Evolutionary conservation across 2,113 vertebrate genomes (phyloP).

Genomic region (Callochromis pleurospilus): DNA sequence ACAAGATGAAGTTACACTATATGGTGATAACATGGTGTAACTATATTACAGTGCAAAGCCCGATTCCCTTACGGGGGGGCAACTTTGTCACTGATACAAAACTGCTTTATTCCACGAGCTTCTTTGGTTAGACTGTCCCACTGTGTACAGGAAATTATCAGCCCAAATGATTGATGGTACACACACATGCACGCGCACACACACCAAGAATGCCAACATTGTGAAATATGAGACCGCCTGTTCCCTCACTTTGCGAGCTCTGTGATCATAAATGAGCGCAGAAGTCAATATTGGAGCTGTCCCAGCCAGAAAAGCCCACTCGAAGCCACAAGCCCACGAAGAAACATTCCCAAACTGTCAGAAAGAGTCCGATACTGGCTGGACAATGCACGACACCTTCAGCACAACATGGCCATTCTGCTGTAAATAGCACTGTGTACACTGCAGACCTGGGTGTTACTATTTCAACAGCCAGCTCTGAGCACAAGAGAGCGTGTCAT

Average conservation of each 20-base stretch:
- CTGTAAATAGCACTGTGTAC: slow-evolving; percentile 38
- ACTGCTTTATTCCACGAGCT: neutral
- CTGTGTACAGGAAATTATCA: neutral
- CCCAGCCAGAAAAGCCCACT: neutral
- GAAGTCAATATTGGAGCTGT: neutral
- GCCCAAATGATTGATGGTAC: neutral
- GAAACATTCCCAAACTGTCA: neutral
- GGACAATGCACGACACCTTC: slow-evolving; percentile 21
- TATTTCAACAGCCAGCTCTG: slow-evolving; percentile 9
- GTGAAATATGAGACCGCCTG: slow-evolving; percentile 49
- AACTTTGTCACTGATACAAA: neutral
- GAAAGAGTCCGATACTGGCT: neutral
- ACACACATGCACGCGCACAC: neutral
- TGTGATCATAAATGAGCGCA: neutral
- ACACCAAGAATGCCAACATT: slow-evolving; percentile 18
- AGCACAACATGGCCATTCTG: neutral
- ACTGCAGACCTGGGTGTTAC: slow-evolving; percentile 1
- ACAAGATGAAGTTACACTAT: neutral
- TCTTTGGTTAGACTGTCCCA: neutral
- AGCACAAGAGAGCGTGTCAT: slow-evolving; percentile 6
- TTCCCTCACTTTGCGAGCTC: neutral
- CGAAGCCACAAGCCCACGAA: neutral
- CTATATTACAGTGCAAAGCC: neutral
- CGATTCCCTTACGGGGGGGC: rapidly evolving
- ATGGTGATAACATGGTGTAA: neutral